phyloP scores from a whole-genome alignment of 1,140 invertebrate genomes.

The Macrobrachium rosenbergii region DNA sequence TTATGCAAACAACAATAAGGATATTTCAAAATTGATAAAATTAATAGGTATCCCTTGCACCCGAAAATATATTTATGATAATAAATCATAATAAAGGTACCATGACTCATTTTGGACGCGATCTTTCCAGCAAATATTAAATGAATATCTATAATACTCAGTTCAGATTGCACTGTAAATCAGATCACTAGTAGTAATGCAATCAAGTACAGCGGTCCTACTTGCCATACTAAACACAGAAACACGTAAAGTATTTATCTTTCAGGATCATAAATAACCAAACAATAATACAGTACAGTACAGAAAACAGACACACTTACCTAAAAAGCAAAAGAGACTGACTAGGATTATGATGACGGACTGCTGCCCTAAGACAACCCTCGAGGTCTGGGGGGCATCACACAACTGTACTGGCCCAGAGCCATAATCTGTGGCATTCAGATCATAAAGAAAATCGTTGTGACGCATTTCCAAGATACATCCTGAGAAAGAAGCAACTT shows the following conservation, averaged over 20 bases:
- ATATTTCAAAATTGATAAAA: no score
- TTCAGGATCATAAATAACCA: background rate
- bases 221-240: background rate
- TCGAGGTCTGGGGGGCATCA: conserved; percentile 41
- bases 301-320: conserved; percentile 43
- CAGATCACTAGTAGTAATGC: no score
- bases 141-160: no score
- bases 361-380: conserved; percentile 54
- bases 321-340: conserved; percentile 56
- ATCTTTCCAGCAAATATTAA: no score
- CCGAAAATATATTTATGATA: no score
- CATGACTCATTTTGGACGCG: no score
- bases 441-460: conserved; percentile 60
- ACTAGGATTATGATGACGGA: conserved; percentile 63
- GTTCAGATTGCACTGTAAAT: no score
- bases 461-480: conserved; percentile 87
- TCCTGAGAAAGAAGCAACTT: conserved; percentile 90
- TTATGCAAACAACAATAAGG: no score
- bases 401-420: conserved; percentile 52
- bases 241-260: background rate
- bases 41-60: no score
- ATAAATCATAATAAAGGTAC: no score
- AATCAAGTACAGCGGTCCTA: no score
- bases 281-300: no score
- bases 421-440: conserved; percentile 60